A percentile compares a stretch with the other conserved stretches of the same genome.
Conservation (phyloP, 2,797 vertebrate species). For the Chromobotia macracanthus region DNA sequence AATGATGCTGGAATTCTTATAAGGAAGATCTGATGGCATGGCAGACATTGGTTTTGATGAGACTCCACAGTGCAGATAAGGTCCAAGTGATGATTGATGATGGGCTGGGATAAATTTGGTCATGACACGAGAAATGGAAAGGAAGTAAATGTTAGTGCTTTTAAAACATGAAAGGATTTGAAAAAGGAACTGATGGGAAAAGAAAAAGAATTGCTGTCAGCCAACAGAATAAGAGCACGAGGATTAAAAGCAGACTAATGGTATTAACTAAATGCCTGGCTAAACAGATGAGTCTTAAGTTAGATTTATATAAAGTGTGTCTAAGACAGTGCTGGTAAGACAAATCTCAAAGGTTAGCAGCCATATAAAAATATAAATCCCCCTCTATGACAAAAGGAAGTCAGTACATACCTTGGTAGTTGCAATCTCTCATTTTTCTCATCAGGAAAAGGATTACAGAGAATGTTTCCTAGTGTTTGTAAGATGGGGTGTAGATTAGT, state of each 20-base stretch:
- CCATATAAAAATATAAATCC: too few relatives aligned
- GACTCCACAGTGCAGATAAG: background rate
- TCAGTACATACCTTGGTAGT: background rate
- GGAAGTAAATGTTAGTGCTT: background rate
- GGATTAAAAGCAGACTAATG: background rate
- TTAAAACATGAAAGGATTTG: too few relatives aligned
- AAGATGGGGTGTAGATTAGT: background rate
- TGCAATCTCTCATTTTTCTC: background rate
- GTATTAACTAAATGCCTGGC: slow-evolving; percentile 9
- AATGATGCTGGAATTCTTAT: background rate
- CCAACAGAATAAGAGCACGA: background rate
- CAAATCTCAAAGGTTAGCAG: too few relatives aligned
- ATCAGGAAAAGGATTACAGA: too few relatives aligned
- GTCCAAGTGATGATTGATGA: background rate
- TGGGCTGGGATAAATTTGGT: background rate
- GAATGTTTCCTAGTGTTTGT: too few relatives aligned
- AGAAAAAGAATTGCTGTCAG: too few relatives aligned
- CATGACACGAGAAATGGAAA: background rate
- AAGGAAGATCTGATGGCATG: background rate
- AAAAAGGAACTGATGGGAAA: too few relatives aligned
- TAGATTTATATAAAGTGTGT: too few relatives aligned
- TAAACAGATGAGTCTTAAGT: background rate
- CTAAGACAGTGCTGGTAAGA: too few relatives aligned
- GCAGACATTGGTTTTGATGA: background rate
- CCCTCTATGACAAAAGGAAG: too few relatives aligned